These are phyloP conservation scores for Hypsopygia costalis DNA, from an alignment of 2,888 invertebrate species.

Conservation along the genomic window DNA sequence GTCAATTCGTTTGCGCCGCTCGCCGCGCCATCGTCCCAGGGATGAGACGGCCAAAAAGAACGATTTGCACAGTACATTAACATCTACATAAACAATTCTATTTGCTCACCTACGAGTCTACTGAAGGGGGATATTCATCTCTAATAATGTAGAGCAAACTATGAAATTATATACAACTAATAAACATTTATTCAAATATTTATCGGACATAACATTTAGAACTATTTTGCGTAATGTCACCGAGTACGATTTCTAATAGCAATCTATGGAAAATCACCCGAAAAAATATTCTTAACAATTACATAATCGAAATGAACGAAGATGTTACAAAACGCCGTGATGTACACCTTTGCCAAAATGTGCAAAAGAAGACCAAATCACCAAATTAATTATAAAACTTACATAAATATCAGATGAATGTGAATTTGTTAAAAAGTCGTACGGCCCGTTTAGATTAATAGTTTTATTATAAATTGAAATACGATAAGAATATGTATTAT, in stretches of 20 bases:
- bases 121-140: too few species aligned
- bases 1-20: neutral
- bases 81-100: too few species aligned
- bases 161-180: neutral
- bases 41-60: neutral
- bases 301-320: conserved; percentile 1
- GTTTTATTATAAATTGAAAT: conserved; percentile 3
- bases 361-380: conserved; percentile 2
- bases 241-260: neutral
- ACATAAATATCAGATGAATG: conserved; percentile 4
- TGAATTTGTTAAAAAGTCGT: neutral
- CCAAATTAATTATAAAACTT: conserved; percentile 1
- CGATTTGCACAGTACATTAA: too few species aligned
- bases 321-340: conserved; percentile 4
- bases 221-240: neutral
- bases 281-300: conserved; percentile 8
- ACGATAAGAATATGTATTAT: conserved; percentile 1
- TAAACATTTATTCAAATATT: neutral
- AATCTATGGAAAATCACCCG: conserved; percentile 1
- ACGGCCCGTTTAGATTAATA: conserved; percentile 1
- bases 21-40: neutral
- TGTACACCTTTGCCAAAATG: conserved; percentile 2
- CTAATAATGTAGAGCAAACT: too few species aligned
- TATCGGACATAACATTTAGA: neutral
- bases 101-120: too few species aligned